Evolutionary conservation across 2,113 vertebrate species (phyloP), one percentile per base, ranked within the genome.

Genomic region (Siniperca knerii): DNA sequence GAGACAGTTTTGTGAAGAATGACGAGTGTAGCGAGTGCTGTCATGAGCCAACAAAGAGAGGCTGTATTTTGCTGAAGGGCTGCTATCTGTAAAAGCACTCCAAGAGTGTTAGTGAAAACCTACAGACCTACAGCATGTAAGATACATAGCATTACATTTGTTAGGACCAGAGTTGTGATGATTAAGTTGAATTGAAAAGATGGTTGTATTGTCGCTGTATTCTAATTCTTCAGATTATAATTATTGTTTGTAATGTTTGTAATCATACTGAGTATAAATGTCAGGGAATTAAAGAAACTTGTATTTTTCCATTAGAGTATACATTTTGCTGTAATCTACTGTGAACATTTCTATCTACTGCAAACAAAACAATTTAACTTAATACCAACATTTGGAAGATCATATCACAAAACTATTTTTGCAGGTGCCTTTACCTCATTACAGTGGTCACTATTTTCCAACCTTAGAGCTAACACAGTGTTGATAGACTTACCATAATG

Each of bases 341-440:
- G 88, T 91, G 85, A 89, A 83, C 68, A 89, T 87, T 79, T 83
- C 2, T 72, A 60, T 73, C 50, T 70, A 71, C 65, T 75, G 69
- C 68, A 68, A 78, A 75, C 35, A 48, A 21, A 70, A 21, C 35
- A 2, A 20, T 23, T 50, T 29, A 15, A 70, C 13, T 35, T 29
- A 37, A 72, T 35, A 68, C 6, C 33, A 74, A 40, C 55, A n/a
- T 44, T 20, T 50, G 0, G 3, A 29, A 42, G 50, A 40, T 68
- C 15, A 60, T 64, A 40, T 69, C 66, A 82, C 25, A 16, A 52
- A 88, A 55, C 20, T 10, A 10, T 54, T 60, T 61, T 33, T 85
- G 81, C 87, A 72, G 86, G 92, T 92, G 90, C 92, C 92, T 93
- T 93, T 85, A 82, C 75, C 52, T 87, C 82, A 81, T 92, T 5